These are phyloP conservation scores for Drosophila rellima DNA, from an alignment of 2,888 invertebrate genomes.

Conservation along the genomic window DNA sequence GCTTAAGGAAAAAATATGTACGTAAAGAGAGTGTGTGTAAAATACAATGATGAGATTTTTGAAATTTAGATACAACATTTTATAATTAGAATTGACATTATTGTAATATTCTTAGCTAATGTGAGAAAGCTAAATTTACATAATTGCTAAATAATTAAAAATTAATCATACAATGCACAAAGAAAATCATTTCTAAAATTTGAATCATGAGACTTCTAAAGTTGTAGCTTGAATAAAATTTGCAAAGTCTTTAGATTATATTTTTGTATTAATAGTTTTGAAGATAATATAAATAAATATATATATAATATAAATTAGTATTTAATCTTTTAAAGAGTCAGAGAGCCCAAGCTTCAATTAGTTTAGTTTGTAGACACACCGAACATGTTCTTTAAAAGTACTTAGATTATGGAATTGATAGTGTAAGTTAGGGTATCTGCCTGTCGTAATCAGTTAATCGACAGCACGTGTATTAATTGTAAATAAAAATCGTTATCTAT, in stretches of 20 bases:
- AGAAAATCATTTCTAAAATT: background rate
- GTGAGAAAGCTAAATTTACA: background rate
- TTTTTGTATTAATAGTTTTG: too few relatives aligned
- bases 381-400: background rate
- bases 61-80: background rate
- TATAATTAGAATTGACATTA: background rate
- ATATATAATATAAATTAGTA: too few relatives aligned
- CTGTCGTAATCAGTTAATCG: too few relatives aligned
- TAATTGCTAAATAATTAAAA: background rate
- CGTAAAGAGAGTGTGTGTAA: background rate
- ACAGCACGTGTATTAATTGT: background rate
- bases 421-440: background rate
- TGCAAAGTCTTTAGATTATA: background rate
- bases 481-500: slow-evolving; percentile 5
- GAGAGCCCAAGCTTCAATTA: background rate
- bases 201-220: background rate
- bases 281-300: too few relatives aligned
- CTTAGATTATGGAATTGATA: background rate
- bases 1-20: too few relatives aligned
- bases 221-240: background rate
- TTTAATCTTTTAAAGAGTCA: too few relatives aligned
- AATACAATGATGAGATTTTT: slow-evolving; percentile 9
- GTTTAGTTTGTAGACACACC: background rate
- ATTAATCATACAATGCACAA: background rate
- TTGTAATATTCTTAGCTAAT: background rate